Conservation (phyloP, 2,113 vertebrate genomes). For the Anoplopoma fimbria region DNA sequence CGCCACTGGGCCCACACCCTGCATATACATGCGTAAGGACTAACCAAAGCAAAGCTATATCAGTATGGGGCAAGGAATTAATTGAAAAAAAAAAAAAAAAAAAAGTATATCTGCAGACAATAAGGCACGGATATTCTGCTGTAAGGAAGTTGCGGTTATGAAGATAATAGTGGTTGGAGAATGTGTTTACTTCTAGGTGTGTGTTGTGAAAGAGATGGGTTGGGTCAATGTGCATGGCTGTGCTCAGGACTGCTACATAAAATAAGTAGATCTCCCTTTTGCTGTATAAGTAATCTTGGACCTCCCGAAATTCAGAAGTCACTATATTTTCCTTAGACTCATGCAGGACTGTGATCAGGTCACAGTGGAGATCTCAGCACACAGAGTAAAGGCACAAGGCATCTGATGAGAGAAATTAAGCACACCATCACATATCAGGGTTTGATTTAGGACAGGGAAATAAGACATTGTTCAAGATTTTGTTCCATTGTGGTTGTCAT, state of each 20-base stretch:
- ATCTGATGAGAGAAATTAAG: slow-evolving; percentile 63
- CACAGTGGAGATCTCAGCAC: slow-evolving; percentile 21
- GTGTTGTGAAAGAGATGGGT: slow-evolving; percentile 39
- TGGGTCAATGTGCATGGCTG: slow-evolving; percentile 56
- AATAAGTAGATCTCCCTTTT: slow-evolving; percentile 24
- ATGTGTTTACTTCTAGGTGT: slow-evolving; percentile 49
- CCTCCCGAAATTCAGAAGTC: slow-evolving; percentile 32
- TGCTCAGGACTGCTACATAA: slow-evolving; percentile 56
- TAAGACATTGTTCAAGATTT: slow-evolving; percentile 4
- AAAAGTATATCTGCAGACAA: slow-evolving; percentile 50
- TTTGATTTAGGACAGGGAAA: slow-evolving; percentile 13
- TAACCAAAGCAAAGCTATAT: slow-evolving; percentile 80
- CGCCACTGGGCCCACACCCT: slow-evolving; percentile 55
- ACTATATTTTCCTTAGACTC: slow-evolving; percentile 10
- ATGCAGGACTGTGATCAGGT: slow-evolving; percentile 28
- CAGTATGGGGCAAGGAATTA: slow-evolving; percentile 71
- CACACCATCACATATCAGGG: slow-evolving; percentile 59
- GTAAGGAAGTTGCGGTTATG: slow-evolving; percentile 39
- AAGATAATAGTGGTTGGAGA: slow-evolving; percentile 46
- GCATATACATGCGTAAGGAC: slow-evolving; percentile 65
- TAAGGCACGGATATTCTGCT: slow-evolving; percentile 64
- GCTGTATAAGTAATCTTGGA: slow-evolving; percentile 1
- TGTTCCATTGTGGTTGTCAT: neutral
- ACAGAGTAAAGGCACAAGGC: slow-evolving; percentile 26
- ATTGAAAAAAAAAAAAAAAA: slow-evolving; percentile 14